Percentiles rank a stretch among this genome's conserved stretches.
phyloP scores from a whole-genome alignment of 2,113 vertebrate species.

The Sphaerodactylus townsendi region DNA sequence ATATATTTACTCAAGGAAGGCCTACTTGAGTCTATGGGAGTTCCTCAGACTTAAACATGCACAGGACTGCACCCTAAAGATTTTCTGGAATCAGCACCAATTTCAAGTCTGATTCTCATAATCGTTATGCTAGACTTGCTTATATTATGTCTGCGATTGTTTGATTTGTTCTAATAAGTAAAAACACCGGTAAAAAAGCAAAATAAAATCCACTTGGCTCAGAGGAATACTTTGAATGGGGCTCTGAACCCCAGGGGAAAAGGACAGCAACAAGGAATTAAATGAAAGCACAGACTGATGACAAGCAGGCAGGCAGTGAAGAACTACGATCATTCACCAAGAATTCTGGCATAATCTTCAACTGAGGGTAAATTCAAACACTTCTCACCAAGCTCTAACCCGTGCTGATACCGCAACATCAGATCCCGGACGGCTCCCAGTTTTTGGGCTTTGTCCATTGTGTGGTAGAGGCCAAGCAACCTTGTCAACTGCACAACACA shows the following conservation, averaged over 20 bases:
- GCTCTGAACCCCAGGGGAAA: background rate
- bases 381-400: conserved; percentile 90
- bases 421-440: conserved; percentile 83
- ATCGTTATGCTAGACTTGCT: too few species aligned
- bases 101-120: background rate
- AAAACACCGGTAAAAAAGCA: background rate
- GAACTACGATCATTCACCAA: background rate
- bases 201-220: background rate
- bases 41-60: too few species aligned
- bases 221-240: background rate
- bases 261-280: background rate
- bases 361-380: background rate
- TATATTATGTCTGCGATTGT: too few species aligned
- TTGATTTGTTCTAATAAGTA: background rate
- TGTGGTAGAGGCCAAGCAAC: conserved; percentile 87
- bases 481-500: conserved; percentile 90
- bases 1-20: background rate
- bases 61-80: background rate
- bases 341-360: too few species aligned
- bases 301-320: too few species aligned
- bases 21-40: background rate
- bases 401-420: conserved; percentile 89
- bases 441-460: conserved; percentile 81
- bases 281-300: background rate
- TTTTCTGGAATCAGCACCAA: background rate